A percentile compares a stretch with the other conserved stretches of the same genome.
Evolutionary conservation across 2,888 invertebrate genomes (phyloP).

Genomic region (Labia minor): DNA sequence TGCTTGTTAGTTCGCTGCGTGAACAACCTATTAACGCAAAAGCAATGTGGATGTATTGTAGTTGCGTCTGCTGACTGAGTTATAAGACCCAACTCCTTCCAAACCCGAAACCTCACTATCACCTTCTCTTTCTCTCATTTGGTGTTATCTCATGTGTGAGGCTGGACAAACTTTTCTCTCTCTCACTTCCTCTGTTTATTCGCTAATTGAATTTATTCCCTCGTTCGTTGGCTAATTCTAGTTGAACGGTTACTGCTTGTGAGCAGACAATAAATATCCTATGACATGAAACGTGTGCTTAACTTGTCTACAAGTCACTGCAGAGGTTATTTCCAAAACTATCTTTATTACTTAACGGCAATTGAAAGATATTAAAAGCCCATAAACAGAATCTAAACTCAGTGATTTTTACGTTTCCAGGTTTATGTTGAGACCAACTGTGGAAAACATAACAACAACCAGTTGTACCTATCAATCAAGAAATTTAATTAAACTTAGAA

Average conservation of each 20-base stretch:
- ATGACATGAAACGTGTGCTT: too few relatives aligned
- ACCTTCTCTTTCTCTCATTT: slow-evolving; percentile 2
- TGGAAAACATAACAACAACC: too few relatives aligned
- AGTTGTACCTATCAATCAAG: too few relatives aligned
- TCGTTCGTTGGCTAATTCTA: background rate
- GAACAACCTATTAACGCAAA: slow-evolving; percentile 8
- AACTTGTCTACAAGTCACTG: too few relatives aligned
- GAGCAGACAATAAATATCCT: too few relatives aligned
- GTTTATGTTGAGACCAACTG: too few relatives aligned
- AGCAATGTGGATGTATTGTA: background rate
- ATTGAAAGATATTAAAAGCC: too few relatives aligned
- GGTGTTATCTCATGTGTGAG: slow-evolving; percentile 4
- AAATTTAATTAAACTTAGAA: too few relatives aligned
- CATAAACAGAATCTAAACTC: too few relatives aligned
- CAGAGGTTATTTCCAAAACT: too few relatives aligned
- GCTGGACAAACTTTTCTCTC: background rate
- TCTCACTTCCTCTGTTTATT: background rate
- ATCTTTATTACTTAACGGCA: too few relatives aligned
- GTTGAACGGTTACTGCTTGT: slow-evolving; percentile 2
- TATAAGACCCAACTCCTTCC: background rate
- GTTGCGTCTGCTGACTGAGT: background rate
- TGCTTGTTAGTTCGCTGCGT: background rate
- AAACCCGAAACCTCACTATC: background rate
- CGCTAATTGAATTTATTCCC: slow-evolving; percentile 3
- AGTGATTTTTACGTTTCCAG: too few relatives aligned